These are phyloP conservation scores for Cataglyphis hispanica DNA, from an alignment of 1,140 invertebrate genomes.

Conservation along the genomic window DNA sequence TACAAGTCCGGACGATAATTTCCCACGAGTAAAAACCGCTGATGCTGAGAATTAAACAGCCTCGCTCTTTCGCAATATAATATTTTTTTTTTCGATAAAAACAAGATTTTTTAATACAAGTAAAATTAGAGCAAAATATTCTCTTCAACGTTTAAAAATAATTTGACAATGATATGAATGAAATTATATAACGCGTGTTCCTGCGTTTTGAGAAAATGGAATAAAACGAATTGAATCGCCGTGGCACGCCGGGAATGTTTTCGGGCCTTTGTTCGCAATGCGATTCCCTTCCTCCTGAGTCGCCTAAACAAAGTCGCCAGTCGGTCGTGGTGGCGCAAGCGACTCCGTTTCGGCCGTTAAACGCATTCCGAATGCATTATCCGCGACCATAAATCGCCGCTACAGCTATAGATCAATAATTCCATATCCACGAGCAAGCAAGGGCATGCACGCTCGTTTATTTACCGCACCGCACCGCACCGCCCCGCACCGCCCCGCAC, in stretches of 20 bases:
- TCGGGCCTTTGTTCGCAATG: slow-evolving; percentile 38
- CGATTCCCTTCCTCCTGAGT: slow-evolving; percentile 51
- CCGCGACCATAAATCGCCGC: slow-evolving; percentile 79
- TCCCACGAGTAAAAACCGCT: slow-evolving; percentile 25
- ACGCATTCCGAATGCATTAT: slow-evolving; percentile 82
- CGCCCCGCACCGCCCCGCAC: slow-evolving; percentile 54
- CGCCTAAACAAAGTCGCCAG: slow-evolving; percentile 72
- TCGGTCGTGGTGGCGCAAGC: slow-evolving; percentile 65
- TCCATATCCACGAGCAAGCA: slow-evolving; percentile 78
- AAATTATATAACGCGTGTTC: background rate
- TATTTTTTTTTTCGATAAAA: slow-evolving; percentile 35
- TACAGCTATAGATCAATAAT: slow-evolving; percentile 82
- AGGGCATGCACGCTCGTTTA: slow-evolving; percentile 70
- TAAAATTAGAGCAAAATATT: background rate
- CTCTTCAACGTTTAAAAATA: slow-evolving; percentile 10
- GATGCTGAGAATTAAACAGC: background rate
- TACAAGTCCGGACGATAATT: slow-evolving; percentile 8
- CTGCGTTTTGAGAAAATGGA: slow-evolving; percentile 22
- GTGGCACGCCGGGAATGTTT: slow-evolving; percentile 50
- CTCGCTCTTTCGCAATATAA: slow-evolving; percentile 9
- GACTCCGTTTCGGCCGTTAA: slow-evolving; percentile 74
- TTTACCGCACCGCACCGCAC: slow-evolving; percentile 68
- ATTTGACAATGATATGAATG: background rate
- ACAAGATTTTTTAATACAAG: slow-evolving; percentile 46
- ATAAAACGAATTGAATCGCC: slow-evolving; percentile 44